These are phyloP conservation scores for Tapera naevia DNA, from an alignment of 2,797 vertebrate genomes.

Conservation along the genomic window DNA sequence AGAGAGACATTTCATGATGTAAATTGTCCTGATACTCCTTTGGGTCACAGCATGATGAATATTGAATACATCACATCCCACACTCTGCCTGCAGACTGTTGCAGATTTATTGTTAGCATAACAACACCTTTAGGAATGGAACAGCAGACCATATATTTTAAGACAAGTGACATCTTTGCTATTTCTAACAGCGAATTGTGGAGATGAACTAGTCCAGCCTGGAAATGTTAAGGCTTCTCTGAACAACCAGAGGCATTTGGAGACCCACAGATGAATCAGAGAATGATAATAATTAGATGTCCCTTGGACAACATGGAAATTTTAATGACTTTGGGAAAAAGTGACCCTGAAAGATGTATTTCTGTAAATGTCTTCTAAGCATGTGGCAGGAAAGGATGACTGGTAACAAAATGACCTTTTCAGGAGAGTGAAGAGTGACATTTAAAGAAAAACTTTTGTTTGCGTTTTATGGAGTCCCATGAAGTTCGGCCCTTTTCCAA, in stretches of 20 bases:
- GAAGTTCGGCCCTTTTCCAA: background rate
- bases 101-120: constrained; percentile 65
- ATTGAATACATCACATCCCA: constrained; percentile 45
- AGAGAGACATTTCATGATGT: constrained; percentile 31
- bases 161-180: constrained; percentile 67
- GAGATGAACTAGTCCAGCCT: constrained; percentile 36
- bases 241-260: background rate
- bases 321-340: background rate
- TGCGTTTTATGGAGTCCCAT: background rate
- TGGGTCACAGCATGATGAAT: constrained; percentile 59
- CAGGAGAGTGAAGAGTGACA: background rate
- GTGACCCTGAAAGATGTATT: background rate
- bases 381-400: background rate
- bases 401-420: background rate
- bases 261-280: background rate
- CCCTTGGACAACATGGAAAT: background rate
- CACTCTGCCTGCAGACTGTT: constrained; percentile 21
- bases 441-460: background rate
- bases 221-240: constrained; percentile 28
- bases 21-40: constrained; percentile 32
- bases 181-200: constrained; percentile 45
- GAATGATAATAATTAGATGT: background rate
- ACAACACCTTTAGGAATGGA: constrained; percentile 61
- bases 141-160: constrained; percentile 50
- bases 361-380: background rate